Base-by-base conservation (phyloP, 2,888 invertebrate species). In the Epicampocera succincta region DNA sequence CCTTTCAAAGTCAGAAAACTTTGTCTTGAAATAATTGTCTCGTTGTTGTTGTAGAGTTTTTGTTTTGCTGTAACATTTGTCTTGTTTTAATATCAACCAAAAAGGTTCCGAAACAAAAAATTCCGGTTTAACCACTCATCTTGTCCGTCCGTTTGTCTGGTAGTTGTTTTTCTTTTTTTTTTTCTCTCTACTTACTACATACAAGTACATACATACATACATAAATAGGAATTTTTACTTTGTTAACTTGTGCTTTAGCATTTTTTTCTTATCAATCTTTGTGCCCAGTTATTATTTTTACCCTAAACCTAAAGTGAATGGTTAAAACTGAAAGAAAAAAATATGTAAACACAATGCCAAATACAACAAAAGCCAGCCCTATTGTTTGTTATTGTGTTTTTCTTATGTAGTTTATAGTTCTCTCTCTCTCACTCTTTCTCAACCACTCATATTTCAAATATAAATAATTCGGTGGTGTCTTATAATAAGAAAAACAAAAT, bases 61-160 rank as follows among this genome's bases (percentile, higher is more conserved):
- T 29, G 5, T 33, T 5, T 56, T 50, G 44, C 25, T 71, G 46
- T 52, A 74, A 54, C 58, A 48, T 65, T 60, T 65, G 69, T 72
- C 68, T 60, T 17, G 33, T 69, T 25, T 61, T 61, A 58, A 68
- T 68, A 44, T 12, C 42, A 44, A 73, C n/a, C 44, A 54, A 65
- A 78, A 69, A 50, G 42, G 73, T 60, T 40, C 71, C 63, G 72
- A 19, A 72, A 72, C 60, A 33, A 78, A 76, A 66, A 78, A 78
- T 74, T 82, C 82, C 82, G 82, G 83, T 80, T 83, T 80, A 80
- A 80, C 83, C 79, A 80, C 83, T 83, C 83, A 46, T 63, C 38
- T 46, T 74, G 50, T 60, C 40, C 42, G 65, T 54, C 61, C 65
- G 74, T 71, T 25, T 63, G 61, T 76, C 61, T 66, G 42, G 29